A percentile compares a stretch with the other conserved stretches of the same genome.
phyloP scores from a whole-genome alignment of 2,113 vertebrate genomes.

The Lasiurus borealis region DNA sequence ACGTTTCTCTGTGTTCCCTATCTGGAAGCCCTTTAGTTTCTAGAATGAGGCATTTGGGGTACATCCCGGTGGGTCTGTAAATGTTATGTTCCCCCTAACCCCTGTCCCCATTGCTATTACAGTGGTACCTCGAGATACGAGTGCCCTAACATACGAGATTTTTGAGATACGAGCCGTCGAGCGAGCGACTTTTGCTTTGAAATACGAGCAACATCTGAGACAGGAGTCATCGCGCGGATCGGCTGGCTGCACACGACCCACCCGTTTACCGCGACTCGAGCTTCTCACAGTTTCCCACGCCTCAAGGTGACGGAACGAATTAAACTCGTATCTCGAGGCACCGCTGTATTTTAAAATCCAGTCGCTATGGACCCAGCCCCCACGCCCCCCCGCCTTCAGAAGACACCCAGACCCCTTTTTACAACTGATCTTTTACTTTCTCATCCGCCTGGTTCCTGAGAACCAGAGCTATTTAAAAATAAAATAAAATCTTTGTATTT shows the following conservation, averaged over 20 bases:
- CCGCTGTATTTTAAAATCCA: neutral
- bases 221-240: no score
- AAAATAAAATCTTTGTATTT: neutral
- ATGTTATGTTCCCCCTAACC: neutral
- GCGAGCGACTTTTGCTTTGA: no score
- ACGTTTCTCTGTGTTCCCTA: neutral
- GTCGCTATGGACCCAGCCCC: neutral
- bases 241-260: no score
- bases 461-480: neutral
- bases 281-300: no score
- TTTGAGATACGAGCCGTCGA: no score
- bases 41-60: neutral
- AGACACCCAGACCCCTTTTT: neutral
- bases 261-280: no score
- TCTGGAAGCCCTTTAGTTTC: neutral
- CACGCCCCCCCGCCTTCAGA: neutral
- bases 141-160: no score
- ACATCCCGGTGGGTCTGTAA: neutral
- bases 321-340: no score
- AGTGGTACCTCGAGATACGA: no score
- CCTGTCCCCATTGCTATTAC: fast-evolving
- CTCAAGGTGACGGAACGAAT: no score
- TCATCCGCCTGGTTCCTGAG: neutral
- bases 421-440: neutral
- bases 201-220: no score